Base-by-base conservation (phyloP, 2,888 invertebrate species). In the Onchidella celtica region DNA sequence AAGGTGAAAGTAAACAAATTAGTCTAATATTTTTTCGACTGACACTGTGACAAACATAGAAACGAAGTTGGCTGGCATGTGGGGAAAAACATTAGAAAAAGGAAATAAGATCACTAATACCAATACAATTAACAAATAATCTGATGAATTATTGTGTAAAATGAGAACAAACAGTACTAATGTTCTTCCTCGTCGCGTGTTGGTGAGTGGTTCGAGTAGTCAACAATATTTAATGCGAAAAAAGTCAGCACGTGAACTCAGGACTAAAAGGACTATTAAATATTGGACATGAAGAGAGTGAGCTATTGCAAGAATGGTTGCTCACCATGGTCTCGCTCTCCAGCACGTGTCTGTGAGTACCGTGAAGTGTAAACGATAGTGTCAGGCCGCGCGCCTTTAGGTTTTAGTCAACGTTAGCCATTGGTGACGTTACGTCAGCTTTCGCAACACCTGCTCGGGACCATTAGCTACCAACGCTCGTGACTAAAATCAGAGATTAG, bases 341-440 rank as follows among this genome's bases (percentile, higher is more conserved):
- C 17, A 57, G 36, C 57, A 59, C 72, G 72, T 59, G 72, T 32
- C n/a, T 11, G 29, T n/a, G 24, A 34, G 24, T 24, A n/a, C 9
- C 1, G 32, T 32, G 72, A 55, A 72, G 72, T 72, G 72, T 55
- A 72, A 72, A 72, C 55, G 72, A 72, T 72, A 72, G 47, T 59
- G 59, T 57, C 24, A 34, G 59, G 34, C 57, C 72, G n/a, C 57
- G 72, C 57, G 36, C 36, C n/a, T 38, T 72, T 72, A 59, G 55
- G 55, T 72, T 32, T 59, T 17, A 55, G 72, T 72, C 57, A n/a
- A 6, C 29, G n/a, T 11, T 34, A 24, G 55, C 55, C 55, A 59
- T 27, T 59, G 11, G 2, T 57, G 72, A 57, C 72, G 36, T 72
- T 72, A 40, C 72, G 72, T 72, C 34, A 72, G 59, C 36, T 57